Conservation (phyloP, 2,888 invertebrate species). For the Lypha dubia region DNA sequence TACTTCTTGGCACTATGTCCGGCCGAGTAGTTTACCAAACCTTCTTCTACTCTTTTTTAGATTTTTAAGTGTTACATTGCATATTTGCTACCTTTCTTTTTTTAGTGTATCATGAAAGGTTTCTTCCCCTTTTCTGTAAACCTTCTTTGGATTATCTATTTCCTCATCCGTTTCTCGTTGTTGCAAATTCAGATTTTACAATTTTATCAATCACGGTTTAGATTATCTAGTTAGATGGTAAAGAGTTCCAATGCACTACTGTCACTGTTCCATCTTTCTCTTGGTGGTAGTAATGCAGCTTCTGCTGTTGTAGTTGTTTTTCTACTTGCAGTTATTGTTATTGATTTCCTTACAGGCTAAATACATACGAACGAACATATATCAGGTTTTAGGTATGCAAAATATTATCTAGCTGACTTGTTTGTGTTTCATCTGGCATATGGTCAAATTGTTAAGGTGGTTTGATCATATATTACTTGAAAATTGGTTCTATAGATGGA, state of each 20-base stretch:
- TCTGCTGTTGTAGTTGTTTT: constrained; percentile 44
- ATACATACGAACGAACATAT: constrained; percentile 26
- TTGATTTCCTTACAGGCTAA: constrained; percentile 39
- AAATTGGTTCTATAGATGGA: constrained; percentile 38
- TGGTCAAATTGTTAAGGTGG: constrained; percentile 64
- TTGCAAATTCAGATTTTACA: too few relatives aligned
- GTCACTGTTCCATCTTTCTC: not conserved
- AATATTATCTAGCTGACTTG: constrained; percentile 58
- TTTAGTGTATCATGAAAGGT: too few relatives aligned
- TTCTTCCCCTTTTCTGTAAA: too few relatives aligned
- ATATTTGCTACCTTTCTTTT: too few relatives aligned
- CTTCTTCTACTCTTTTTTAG: too few relatives aligned
- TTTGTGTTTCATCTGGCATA: constrained; percentile 58
- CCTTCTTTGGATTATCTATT: too few relatives aligned
- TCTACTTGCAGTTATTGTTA: constrained; percentile 27
- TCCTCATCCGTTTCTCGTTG: too few relatives aligned
- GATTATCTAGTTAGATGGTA: too few relatives aligned
- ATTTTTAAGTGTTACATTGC: too few relatives aligned
- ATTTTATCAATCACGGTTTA: too few relatives aligned
- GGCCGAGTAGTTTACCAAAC: too few relatives aligned
- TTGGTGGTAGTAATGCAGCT: constrained; percentile 40
- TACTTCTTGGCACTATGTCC: too few relatives aligned
- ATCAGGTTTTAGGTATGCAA: constrained; percentile 60
- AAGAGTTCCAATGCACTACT: not conserved
- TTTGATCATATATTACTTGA: constrained; percentile 60